Conservation (phyloP, 2,797 vertebrate genomes). For the Sebastes goodei region DNA sequence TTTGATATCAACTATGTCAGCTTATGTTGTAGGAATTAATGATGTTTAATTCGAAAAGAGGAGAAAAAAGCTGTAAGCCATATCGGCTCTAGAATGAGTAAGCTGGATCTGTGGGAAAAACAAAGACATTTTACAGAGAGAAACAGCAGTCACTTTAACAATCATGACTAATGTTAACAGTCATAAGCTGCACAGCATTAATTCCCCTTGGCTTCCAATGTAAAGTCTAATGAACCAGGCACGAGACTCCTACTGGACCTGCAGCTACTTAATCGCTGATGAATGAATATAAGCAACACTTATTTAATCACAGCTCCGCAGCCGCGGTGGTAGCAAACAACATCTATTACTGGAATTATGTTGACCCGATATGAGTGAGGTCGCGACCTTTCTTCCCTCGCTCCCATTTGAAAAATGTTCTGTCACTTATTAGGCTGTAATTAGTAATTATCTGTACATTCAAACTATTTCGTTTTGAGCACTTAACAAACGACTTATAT, state of each 20-base stretch:
- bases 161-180: conserved; percentile 56
- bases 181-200: conserved; percentile 47
- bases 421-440: conserved; percentile 62
- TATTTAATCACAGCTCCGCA: conserved; percentile 68
- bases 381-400: conserved; percentile 38
- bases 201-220: conserved; percentile 64
- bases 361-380: conserved; percentile 65
- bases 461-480: conserved; percentile 60
- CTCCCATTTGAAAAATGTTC: conserved; percentile 69
- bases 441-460: conserved; percentile 76
- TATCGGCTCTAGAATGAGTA: not conserved
- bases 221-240: conserved; percentile 71
- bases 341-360: conserved; percentile 78
- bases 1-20: conserved; percentile 23
- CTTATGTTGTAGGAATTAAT: conserved; percentile 21
- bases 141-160: conserved; percentile 36
- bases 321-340: conserved; percentile 69
- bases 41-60: conserved; percentile 15
- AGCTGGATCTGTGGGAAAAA: conserved; percentile 3
- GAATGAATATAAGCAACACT: conserved; percentile 74
- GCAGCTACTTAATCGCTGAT: conserved; percentile 76
- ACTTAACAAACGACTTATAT: conserved; percentile 68
- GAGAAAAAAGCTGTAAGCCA: not conserved
- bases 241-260: conserved; percentile 54
- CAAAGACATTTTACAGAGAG: conserved; percentile 5